phyloP scores from a whole-genome alignment of 1,140 invertebrate species.

The Brachionus paranguensis region DNA sequence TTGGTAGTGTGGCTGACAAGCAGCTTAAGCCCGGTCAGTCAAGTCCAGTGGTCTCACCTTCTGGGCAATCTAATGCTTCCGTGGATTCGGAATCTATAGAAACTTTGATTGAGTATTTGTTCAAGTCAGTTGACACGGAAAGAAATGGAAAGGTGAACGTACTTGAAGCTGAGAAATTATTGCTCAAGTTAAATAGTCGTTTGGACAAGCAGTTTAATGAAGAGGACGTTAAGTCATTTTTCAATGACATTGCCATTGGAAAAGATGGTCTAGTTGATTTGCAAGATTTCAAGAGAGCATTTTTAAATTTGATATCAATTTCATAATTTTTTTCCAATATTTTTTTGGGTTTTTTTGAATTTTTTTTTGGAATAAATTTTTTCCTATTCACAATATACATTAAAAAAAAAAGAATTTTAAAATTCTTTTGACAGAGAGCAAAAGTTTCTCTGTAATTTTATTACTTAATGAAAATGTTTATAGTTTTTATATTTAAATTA shows the following conservation, averaged over 20 bases:
- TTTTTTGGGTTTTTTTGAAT: background rate
- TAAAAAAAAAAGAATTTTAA: no score
- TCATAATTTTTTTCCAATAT: background rate
- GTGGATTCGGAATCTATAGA: conserved; percentile 4
- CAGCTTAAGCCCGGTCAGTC: background rate
- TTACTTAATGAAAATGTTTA: no score
- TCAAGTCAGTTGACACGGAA: background rate
- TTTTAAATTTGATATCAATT: conserved; percentile 1
- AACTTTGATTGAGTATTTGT: conserved; percentile 12
- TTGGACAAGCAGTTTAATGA: background rate
- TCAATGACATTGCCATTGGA: background rate
- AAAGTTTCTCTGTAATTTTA: background rate
- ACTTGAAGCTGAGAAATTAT: background rate
- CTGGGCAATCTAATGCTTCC: background rate
- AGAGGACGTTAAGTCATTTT: conserved; percentile 9
- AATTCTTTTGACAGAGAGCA: no score
- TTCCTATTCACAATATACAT: background rate
- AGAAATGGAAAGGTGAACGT: background rate
- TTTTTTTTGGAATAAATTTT: background rate
- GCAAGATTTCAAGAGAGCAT: conserved; percentile 13
- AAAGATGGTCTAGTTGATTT: background rate
- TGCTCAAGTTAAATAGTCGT: background rate
- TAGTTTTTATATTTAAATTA: no score
- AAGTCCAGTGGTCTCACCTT: background rate
- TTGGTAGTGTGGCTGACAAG: background rate